phyloP scores from a whole-genome alignment of 2,888 invertebrate species.

The Tipula unca region DNA sequence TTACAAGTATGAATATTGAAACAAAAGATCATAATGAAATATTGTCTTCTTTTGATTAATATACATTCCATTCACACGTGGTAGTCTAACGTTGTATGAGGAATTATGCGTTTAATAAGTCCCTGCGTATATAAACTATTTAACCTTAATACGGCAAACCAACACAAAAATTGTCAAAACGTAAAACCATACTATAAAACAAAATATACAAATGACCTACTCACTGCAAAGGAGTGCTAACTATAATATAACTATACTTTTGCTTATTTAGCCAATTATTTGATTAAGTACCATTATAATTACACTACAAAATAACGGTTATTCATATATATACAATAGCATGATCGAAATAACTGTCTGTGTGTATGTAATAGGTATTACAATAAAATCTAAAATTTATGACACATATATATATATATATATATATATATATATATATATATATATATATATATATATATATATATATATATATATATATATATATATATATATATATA shows the following conservation, averaged over 20 bases:
- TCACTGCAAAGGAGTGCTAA: background rate
- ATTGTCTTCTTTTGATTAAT: background rate
- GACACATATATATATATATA: background rate
- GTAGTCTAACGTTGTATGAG: background rate
- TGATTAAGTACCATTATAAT: background rate
- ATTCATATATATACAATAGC: background rate
- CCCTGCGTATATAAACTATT: background rate
- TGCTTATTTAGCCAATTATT: background rate
- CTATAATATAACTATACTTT: background rate
- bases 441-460: background rate
- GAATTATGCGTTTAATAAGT: background rate
- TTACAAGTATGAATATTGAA: too few relatives aligned
- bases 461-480: too few relatives aligned
- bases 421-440: background rate
- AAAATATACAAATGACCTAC: background rate
- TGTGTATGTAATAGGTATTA: background rate
- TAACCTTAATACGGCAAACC: background rate
- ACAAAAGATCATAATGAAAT: too few relatives aligned
- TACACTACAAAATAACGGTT: background rate
- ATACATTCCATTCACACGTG: background rate
- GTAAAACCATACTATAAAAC: too few relatives aligned
- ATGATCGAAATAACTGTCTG: background rate
- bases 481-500: too few relatives aligned
- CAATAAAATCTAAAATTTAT: background rate
- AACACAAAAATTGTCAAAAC: background rate